Percentiles rank a stretch among this genome's conserved stretches.
Conservation (phyloP, 2,113 vertebrate species). For the Ciconia boyciana region DNA sequence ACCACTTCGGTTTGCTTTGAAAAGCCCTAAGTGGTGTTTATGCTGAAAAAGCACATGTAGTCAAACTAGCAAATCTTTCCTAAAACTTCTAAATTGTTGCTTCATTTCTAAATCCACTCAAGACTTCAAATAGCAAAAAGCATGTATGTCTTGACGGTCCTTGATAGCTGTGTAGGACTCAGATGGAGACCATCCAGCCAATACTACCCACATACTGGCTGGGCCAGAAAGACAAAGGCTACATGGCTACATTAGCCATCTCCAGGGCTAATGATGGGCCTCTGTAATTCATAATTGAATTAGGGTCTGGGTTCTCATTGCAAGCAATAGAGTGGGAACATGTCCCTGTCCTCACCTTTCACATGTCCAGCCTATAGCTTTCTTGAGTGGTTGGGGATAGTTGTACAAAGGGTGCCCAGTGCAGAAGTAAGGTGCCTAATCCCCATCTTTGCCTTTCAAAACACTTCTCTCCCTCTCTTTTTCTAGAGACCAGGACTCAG, state of each 20-base stretch:
- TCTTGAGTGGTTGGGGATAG: neutral
- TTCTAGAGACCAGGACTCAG: neutral
- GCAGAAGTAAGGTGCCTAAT: neutral
- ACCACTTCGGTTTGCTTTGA: neutral
- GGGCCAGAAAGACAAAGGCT: neutral
- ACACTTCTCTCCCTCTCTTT: neutral
- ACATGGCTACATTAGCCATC: neutral
- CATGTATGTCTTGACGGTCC: neutral
- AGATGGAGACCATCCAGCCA: neutral
- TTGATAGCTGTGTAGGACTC: neutral
- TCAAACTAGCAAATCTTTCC: neutral
- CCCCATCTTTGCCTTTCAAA: neutral
- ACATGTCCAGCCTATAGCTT: accelerated
- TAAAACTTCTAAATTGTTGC: neutral
- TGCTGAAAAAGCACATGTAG: neutral
- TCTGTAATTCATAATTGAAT: neutral
- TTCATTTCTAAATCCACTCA: neutral
- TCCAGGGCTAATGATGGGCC: neutral
- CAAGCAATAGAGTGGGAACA: neutral
- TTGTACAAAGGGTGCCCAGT: neutral
- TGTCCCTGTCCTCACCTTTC: neutral
- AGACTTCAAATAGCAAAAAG: neutral
- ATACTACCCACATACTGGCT: neutral
- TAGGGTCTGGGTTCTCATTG: neutral
- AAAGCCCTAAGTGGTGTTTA: neutral